These are phyloP conservation scores for Hydropotes inermis DNA, from an alignment of 2,113 vertebrate genomes.

Conservation along the genomic window DNA sequence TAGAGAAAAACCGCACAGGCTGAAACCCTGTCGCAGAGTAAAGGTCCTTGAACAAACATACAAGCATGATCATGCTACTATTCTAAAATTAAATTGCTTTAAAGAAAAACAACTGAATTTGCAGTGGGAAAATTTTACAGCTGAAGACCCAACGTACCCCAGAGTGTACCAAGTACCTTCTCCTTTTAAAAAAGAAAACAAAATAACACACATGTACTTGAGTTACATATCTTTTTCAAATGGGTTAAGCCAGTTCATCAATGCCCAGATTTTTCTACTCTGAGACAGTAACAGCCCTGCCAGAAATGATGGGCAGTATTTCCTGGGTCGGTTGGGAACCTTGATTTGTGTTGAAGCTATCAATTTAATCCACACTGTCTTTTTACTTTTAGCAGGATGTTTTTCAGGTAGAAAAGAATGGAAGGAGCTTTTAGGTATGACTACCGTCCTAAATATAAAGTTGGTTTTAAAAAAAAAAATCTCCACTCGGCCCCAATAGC, in stretches of 20 bases:
- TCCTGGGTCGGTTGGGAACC: slow-evolving; percentile 34
- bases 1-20: slow-evolving; percentile 86
- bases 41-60: slow-evolving; percentile 82
- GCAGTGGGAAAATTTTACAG: slow-evolving; percentile 47
- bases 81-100: slow-evolving; percentile 76
- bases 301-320: not conserved
- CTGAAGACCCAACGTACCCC: not conserved
- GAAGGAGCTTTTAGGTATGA: slow-evolving; percentile 68
- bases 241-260: slow-evolving; percentile 60
- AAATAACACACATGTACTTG: slow-evolving; percentile 44
- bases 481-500: slow-evolving; percentile 73
- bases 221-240: slow-evolving; percentile 52
- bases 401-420: slow-evolving; percentile 61
- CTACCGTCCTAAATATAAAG: slow-evolving; percentile 70
- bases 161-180: not conserved
- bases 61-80: slow-evolving; percentile 73
- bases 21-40: slow-evolving; percentile 78
- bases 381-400: slow-evolving; percentile 64
- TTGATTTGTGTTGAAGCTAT: slow-evolving; percentile 43
- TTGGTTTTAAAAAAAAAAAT: slow-evolving; percentile 63
- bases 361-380: slow-evolving; percentile 16
- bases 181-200: slow-evolving; percentile 61
- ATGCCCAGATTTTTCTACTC: slow-evolving; percentile 51
- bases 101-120: slow-evolving; percentile 46
- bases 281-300: slow-evolving; percentile 15